A percentile compares a stretch with the other conserved stretches of the same genome.
Evolutionary conservation across 2,888 invertebrate genomes (phyloP).

Genomic region (Limnephilus auricula): DNA sequence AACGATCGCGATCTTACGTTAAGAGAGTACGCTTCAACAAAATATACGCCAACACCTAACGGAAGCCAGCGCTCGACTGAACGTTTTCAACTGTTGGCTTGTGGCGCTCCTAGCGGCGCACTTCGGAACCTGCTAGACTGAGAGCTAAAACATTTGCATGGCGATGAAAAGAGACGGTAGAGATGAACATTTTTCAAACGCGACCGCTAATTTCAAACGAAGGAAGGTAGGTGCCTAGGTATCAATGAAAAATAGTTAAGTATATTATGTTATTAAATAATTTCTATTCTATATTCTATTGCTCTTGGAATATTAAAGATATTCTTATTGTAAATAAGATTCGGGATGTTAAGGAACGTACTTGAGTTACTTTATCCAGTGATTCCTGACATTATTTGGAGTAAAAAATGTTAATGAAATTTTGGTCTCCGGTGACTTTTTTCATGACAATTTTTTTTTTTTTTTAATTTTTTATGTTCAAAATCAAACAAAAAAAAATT

Average conservation of each 20-base stretch:
- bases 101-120: constrained; percentile 57
- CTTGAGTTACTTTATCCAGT: too few relatives aligned
- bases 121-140: background rate
- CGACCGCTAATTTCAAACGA: constrained; percentile 40
- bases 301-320: too few relatives aligned
- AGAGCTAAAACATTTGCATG: constrained; percentile 4
- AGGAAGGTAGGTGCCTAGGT: background rate
- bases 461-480: too few relatives aligned
- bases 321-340: too few relatives aligned
- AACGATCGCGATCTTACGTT: constrained; percentile 56
- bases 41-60: background rate
- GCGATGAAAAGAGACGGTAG: constrained; percentile 34
- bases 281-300: too few relatives aligned
- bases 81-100: constrained; percentile 44
- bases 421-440: too few relatives aligned
- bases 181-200: constrained; percentile 20
- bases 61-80: constrained; percentile 59
- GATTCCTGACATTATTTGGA: too few relatives aligned
- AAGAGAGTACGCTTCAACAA: background rate
- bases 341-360: too few relatives aligned
- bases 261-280: too few relatives aligned
- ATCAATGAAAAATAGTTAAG: background rate
- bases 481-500: too few relatives aligned
- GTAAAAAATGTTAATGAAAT: too few relatives aligned
- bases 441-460: too few relatives aligned